phyloP scores from a whole-genome alignment of 2,888 invertebrate species.

The Eueremaeus valkanovi region DNA sequence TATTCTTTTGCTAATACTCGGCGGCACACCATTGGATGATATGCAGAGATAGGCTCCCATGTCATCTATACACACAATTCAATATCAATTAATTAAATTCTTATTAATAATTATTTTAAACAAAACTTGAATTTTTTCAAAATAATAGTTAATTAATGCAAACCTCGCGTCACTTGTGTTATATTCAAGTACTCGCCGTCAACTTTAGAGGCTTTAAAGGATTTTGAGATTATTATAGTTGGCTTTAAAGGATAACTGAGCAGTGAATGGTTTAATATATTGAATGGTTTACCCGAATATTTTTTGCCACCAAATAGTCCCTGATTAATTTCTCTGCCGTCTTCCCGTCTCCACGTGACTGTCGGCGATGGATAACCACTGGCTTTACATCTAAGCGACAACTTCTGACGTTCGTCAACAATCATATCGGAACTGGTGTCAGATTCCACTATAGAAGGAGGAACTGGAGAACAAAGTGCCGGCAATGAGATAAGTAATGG shows the following conservation, averaged over 20 bases:
- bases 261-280: neutral
- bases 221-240: neutral
- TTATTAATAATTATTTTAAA: neutral
- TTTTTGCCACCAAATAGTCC: slow-evolving; percentile 55
- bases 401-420: slow-evolving; percentile 41
- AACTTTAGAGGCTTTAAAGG: slow-evolving; percentile 43
- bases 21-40: slow-evolving; percentile 53
- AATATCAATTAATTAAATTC: neutral
- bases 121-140: neutral
- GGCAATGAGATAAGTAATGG: too few relatives aligned
- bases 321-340: slow-evolving; percentile 77
- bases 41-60: slow-evolving; percentile 49
- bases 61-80: slow-evolving; percentile 42
- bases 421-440: slow-evolving; percentile 58
- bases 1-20: slow-evolving; percentile 50
- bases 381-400: slow-evolving; percentile 40
- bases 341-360: slow-evolving; percentile 89
- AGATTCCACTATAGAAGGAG: slow-evolving; percentile 85
- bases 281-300: slow-evolving; percentile 45
- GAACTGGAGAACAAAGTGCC: too few relatives aligned
- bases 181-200: slow-evolving; percentile 48
- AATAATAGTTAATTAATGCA: slow-evolving; percentile 1
- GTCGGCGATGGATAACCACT: slow-evolving; percentile 76
- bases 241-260: neutral
- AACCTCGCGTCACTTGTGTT: slow-evolving; percentile 46